Conservation (phyloP, 2,888 invertebrate species). For the Psylliodes chrysocephalus region DNA sequence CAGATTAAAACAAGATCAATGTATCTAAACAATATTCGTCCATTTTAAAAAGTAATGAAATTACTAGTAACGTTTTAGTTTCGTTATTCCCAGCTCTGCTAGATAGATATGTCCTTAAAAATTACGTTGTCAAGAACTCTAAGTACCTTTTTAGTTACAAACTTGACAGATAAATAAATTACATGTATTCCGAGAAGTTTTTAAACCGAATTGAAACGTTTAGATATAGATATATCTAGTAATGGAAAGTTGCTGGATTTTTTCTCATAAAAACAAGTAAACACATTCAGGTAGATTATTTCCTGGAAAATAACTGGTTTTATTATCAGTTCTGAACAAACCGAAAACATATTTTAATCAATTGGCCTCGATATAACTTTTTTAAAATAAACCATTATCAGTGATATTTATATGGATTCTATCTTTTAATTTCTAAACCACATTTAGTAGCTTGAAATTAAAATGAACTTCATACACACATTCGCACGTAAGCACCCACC, state of each 20-base stretch:
- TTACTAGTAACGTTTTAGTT: no score
- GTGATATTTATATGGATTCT: no score
- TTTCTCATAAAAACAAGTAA: background rate
- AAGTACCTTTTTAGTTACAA: slow-evolving; percentile 9
- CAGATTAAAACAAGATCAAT: no score
- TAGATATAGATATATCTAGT: background rate
- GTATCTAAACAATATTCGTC: no score
- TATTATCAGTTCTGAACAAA: background rate
- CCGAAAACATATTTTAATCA: background rate
- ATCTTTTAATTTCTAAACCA: no score
- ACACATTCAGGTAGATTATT: background rate
- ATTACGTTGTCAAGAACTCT: slow-evolving; percentile 4
- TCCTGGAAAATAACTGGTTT: background rate
- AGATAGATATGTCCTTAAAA: background rate
- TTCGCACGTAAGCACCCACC: no score
- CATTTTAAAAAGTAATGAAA: no score
- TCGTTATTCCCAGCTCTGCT: no score
- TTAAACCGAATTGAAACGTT: background rate
- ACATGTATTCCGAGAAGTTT: background rate
- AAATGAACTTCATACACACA: no score
- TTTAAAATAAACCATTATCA: no score
- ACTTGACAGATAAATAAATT: slow-evolving; percentile 4
- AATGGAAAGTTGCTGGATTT: background rate
- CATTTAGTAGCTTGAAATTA: no score
- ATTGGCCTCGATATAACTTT: no score